Evolutionary conservation across 2,113 vertebrate species (phyloP).

Genomic region (Malurus melanocephalus): DNA sequence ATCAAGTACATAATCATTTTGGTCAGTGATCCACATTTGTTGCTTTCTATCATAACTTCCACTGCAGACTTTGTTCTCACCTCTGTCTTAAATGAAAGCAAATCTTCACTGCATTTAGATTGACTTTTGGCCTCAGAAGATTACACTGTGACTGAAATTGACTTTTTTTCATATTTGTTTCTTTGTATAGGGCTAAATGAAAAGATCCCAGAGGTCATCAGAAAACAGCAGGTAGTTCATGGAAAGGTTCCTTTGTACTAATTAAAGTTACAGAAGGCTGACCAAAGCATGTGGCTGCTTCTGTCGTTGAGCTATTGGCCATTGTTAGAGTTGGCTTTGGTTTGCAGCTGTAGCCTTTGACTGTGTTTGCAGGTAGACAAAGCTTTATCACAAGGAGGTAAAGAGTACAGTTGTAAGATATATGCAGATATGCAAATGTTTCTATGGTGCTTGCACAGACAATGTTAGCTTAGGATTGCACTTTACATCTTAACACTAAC

Average conservation of each 20-base stretch:
- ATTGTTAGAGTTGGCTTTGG: constrained; percentile 99
- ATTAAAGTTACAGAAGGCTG: constrained; percentile 97
- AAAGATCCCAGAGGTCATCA: constrained; percentile 99
- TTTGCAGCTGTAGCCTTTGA: constrained; percentile 99
- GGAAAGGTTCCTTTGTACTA: constrained; percentile 97
- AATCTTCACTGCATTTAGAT: constrained; percentile 81
- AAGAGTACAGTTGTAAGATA: constrained; percentile 93
- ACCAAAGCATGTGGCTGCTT: constrained; percentile 93
- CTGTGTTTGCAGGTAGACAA: constrained; percentile 99
- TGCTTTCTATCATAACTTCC: constrained; percentile 88
- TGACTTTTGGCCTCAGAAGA: constrained; percentile 88
- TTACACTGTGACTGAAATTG: constrained; percentile 84
- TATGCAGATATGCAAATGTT: constrained; percentile 95
- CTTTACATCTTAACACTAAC: constrained; percentile 92
- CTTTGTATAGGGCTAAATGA: constrained; percentile 95
- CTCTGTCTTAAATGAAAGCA: constrained; percentile 82
- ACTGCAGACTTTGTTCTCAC: constrained; percentile 80
- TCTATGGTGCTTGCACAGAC: constrained; percentile 92
- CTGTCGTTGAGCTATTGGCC: constrained; percentile 98
- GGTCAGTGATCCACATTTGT: constrained; percentile 94
- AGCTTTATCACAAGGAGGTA: constrained; percentile 99
- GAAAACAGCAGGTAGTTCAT: constrained; percentile 97
- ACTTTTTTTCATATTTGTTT: constrained; percentile 78
- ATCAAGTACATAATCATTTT: constrained; percentile 95
- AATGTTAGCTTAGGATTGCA: constrained; percentile 88